These are phyloP conservation scores for Tetragnatha montana DNA, from an alignment of 2,888 invertebrate species.

Conservation along the genomic window DNA sequence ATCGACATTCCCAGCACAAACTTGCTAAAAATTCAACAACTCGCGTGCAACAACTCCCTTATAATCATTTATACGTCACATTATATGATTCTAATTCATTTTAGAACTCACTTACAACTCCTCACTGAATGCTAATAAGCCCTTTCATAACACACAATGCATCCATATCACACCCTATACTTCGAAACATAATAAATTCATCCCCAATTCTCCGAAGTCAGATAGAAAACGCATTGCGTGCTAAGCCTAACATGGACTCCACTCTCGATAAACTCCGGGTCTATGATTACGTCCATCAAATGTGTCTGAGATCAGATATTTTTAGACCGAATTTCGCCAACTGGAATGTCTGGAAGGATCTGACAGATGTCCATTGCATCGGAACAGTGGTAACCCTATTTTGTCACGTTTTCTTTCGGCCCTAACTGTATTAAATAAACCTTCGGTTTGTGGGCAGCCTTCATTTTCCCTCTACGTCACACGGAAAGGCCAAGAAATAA, in stretches of 20 bases:
- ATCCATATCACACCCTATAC: no score
- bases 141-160: no score
- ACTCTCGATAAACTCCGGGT: slow-evolving; percentile 12
- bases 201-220: no score
- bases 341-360: not conserved
- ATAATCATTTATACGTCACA: no score
- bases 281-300: slow-evolving; percentile 23
- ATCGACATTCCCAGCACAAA: not conserved
- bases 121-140: no score
- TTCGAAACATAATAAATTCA: no score
- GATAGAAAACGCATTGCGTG: not conserved
- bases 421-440: slow-evolving; percentile 17
- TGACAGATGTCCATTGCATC: slow-evolving; percentile 17
- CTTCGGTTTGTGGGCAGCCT: not conserved
- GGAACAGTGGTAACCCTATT: slow-evolving; percentile 26
- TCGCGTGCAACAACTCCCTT: not conserved
- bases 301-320: slow-evolving; percentile 3
- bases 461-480: slow-evolving; percentile 12
- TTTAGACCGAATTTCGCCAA: slow-evolving; percentile 7
- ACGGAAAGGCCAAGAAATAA: not conserved
- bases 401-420: slow-evolving; percentile 1
- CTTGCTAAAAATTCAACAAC: not conserved
- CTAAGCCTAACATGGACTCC: not conserved
- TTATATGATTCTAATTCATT: no score
- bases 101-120: no score